Base-by-base conservation (phyloP, 2,888 invertebrate species). In the Carcina quercana region DNA sequence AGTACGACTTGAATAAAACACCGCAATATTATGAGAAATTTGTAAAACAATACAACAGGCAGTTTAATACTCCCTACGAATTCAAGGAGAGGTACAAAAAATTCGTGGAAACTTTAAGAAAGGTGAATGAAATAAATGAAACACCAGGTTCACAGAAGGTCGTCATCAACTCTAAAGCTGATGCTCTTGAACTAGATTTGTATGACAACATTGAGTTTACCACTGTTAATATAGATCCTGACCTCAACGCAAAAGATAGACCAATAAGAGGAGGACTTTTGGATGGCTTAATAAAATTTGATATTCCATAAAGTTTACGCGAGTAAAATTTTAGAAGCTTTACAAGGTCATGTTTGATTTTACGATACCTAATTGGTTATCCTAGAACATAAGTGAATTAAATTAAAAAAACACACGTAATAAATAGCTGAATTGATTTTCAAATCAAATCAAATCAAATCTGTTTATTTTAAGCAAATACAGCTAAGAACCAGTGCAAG, bases 41-140 rank as follows among this genome's bases (percentile, higher is more conserved):
- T 11, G 6, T 24, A 12, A 24, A 24, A 14, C 35, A 41, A 13
- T 55, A 37, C 25, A 27, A 47, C 3, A 37, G 42, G 36, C 48
- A 43, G 20, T 58, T 53, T 35, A 48, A 57, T 3, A 69, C 47
- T 15, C 41, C 53, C 35, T 35, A 41, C 2, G 70, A 73, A 11
- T 70, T 68, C 41, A 33, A 51, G 11, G 34, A 43, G 2, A 57
- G 63, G 34, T 73, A 57, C 32, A 24, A 39, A 2, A 58, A 56
- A 36, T 75, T 74, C 39, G 30, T 73, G 32, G 25, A 48, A 25
- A 71, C 74, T 15, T 41, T 76, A 20, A 50, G 43, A 21, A 48
- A 34, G 15, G 52, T 75, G 31, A 75, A 75, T 38, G 19, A 27
- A 8, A 60, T 64, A 13, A 76, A 75, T 46, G 38, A 53, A 0